Evolutionary conservation across 2,888 invertebrate genomes (phyloP), one percentile per base, ranked within the genome.

Genomic region (Calliphora vomitoria): DNA sequence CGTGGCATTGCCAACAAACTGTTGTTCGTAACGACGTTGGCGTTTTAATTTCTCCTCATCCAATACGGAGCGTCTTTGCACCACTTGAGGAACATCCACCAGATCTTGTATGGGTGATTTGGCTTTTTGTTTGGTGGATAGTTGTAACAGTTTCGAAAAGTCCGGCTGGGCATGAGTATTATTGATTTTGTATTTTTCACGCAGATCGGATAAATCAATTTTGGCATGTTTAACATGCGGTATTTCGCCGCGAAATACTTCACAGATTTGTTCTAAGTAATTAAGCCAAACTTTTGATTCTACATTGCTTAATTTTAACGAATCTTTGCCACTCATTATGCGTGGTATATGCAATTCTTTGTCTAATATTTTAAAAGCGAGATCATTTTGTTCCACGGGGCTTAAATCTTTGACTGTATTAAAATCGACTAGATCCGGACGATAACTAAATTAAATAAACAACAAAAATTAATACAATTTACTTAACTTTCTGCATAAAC

Each of bases 241-340:
- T 90, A 98, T 97, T 94, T 98, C 98, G 66, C 98, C 97, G 90
- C 98, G 96, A 94, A 99, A 98, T 79, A 96, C 96, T 93, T 97
- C 96, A 94, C 98, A 98, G 88, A 99, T 96, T 93, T 98, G 97
- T 71, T 97, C 96, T 87, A 99, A 94, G 93, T 98, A 99, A 76
- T 97, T 96, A 20, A 98, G 95, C 94, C 94, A 94, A n/a, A 91
- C 88, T 83, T 93, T 93, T 5, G 93, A 92, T 82, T 94, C 94
- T 6, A 93, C 88, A 50, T 91, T 91, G 15, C 90, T 92, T 10
- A 94, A 85, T 44, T 92, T 92, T 44, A 93, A 60, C 0, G 94
- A 96, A 91, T 98, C 98, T 90, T 95, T 95, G 0, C 97, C 96
- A 8, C 96, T 96, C 95, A 97, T 96, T n/a, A 96, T 94, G 50